These are phyloP conservation scores for Zaprionus africanus DNA, from an alignment of 1,140 invertebrate genomes.

Conservation along the genomic window DNA sequence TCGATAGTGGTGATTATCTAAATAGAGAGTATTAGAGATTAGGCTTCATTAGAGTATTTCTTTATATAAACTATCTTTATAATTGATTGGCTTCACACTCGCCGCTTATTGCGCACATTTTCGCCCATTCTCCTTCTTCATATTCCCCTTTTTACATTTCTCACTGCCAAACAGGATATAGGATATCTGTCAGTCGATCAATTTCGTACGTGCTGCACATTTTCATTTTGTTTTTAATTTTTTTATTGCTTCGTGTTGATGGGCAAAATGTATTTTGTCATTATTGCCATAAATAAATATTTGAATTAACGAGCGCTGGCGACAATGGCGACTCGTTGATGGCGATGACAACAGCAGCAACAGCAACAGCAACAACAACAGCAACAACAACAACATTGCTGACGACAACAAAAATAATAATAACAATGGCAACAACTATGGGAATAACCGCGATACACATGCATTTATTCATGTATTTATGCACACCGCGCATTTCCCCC, in stretches of 20 bases:
- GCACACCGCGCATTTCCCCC: not conserved
- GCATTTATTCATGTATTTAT: slow-evolving; percentile 14
- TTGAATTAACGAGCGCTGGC: slow-evolving; percentile 73
- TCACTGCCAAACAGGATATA: not conserved
- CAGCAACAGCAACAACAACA: slow-evolving; percentile 23
- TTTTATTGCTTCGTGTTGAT: slow-evolving; percentile 68
- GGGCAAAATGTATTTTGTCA: slow-evolving; percentile 77
- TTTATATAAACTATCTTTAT: not conserved
- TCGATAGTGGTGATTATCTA: too few relatives aligned
- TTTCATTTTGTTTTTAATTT: slow-evolving; percentile 19
- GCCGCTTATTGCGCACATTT: not conserved
- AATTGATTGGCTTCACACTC: not conserved
- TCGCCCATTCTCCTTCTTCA: not conserved
- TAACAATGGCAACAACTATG: slow-evolving; percentile 50
- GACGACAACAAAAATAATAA: slow-evolving; percentile 58
- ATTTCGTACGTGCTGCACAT: not conserved
- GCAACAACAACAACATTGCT: slow-evolving; percentile 36
- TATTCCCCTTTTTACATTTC: not conserved
- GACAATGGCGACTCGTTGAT: slow-evolving; percentile 70
- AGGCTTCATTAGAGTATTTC: not conserved
- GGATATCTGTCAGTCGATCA: slow-evolving; percentile 16
- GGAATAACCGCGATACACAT: slow-evolving; percentile 24
- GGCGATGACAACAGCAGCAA: slow-evolving; percentile 60
- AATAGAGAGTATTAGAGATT: too few relatives aligned
- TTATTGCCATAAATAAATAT: slow-evolving; percentile 69